Base-by-base conservation (phyloP, 2,113 vertebrate genomes). In the Ginglymostoma cirratum region DNA sequence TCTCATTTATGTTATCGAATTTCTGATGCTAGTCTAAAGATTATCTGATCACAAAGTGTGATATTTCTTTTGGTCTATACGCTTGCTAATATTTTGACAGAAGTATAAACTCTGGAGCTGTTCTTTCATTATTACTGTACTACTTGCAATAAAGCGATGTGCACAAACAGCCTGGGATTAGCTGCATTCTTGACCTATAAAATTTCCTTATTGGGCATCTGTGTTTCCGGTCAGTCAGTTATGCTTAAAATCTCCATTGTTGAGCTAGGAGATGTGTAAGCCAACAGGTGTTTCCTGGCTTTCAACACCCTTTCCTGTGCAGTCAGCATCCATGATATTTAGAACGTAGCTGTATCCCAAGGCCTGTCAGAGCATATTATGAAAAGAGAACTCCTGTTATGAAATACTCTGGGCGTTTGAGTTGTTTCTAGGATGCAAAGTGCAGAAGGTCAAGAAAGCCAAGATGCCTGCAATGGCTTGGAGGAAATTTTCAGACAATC, bases 261-360 rank as follows among this genome's bases (percentile, higher is more conserved):
- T 65, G 55, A 19, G 15, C 48, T 61, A 19, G 87, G 61, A 92
- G 87, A n/a, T n/a, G 14, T 92, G 87, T 92, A 61, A 92, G 52
- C 87, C 52, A 92, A n/a, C 30, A 92, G 55, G 30, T 92, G 55
- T 92, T 92, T 92, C 87, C 87, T 92, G 52, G 30, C 17, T 92
- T 92, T 92, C 55, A 19, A 34, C 27, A 38, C 52, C 52, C 52
- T 92, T 45, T 83, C 55, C 52, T 92, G 87, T 92, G 30, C 15
- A n/a, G 61, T 92, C 80, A 45, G 55, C 15, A 27, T 92, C 55
- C n/a, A 6, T 92, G 55, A 92, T 61, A n/a, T 61, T 92, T 34
- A 92, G 30, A 92, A 92, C 5, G 5, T 55, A 65, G 55, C 55
- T 92, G 24, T 61, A 27, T 27, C 86, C 48, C 27, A 24, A 86